Evolutionary conservation across 2,888 invertebrate genomes (phyloP).

Genomic region (Pterobdella sp.): DNA sequence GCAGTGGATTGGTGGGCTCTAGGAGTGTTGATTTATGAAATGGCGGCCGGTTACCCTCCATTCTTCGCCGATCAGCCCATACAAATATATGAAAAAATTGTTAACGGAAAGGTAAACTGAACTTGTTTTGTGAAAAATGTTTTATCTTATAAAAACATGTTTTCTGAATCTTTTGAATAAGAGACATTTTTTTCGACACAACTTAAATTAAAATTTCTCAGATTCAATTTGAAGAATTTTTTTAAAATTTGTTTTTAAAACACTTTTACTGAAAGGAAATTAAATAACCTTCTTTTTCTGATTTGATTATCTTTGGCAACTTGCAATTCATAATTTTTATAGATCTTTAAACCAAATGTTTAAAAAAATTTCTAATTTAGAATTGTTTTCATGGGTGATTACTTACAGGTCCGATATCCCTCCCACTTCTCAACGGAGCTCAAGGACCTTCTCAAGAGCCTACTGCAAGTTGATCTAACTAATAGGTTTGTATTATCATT

Average conservation of each 20-base stretch:
- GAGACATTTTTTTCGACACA: background rate
- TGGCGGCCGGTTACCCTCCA: slow-evolving; percentile 79
- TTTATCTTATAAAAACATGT: background rate
- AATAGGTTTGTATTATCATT: slow-evolving; percentile 61
- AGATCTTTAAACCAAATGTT: too few species aligned
- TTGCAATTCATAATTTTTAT: too few species aligned
- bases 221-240: too few species aligned
- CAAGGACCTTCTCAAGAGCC: slow-evolving; percentile 86
- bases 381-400: too few species aligned
- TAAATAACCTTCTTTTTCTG: background rate
- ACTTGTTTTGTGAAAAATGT: background rate
- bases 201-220: too few species aligned
- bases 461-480: slow-evolving; percentile 71
- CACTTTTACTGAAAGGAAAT: background rate
- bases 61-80: slow-evolving; percentile 99
- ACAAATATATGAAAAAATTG: slow-evolving; percentile 99
- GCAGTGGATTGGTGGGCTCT: slow-evolving; percentile 99
- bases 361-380: too few species aligned
- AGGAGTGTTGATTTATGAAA: slow-evolving; percentile 52
- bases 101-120: slow-evolving; percentile 78
- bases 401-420: slow-evolving; percentile 59
- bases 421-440: slow-evolving; percentile 55
- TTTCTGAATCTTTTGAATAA: background rate
- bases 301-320: background rate
- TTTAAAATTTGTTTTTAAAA: too few species aligned